phyloP scores from a whole-genome alignment of 1,140 invertebrate genomes.

The Diorhabda sublineata region DNA sequence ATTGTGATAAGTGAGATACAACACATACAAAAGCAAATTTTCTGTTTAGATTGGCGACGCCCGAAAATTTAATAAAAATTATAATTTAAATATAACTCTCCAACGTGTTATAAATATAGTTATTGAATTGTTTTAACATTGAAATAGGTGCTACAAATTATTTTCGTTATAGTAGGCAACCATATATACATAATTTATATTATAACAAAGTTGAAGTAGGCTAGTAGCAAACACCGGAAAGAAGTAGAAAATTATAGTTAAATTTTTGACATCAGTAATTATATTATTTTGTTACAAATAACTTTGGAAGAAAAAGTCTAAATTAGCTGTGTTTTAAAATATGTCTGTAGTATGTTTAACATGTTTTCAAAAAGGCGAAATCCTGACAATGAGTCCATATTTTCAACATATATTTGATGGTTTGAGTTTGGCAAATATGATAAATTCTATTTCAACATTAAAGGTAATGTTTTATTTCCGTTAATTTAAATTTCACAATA shows the following conservation, averaged over 20 bases:
- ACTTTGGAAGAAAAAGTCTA: background rate
- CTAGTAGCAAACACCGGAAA: background rate
- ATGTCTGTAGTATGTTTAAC: slow-evolving; percentile 9
- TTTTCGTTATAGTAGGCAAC: no score
- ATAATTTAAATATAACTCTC: no score
- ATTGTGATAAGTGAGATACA: no score
- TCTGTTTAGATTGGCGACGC: no score
- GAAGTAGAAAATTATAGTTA: background rate
- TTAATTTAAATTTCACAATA: no score
- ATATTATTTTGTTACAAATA: background rate
- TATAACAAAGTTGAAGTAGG: no score
- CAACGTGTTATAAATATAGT: no score
- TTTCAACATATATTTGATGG: slow-evolving; percentile 6
- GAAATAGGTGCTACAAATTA: no score
- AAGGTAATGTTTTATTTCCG: slow-evolving; percentile 4
- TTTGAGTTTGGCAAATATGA: slow-evolving; percentile 7
- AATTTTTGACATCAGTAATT: background rate
- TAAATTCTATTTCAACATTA: slow-evolving; percentile 4
- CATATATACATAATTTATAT: no score
- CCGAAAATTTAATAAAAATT: no score
- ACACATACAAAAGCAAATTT: no score
- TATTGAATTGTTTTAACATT: no score
- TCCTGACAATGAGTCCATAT: slow-evolving; percentile 3
- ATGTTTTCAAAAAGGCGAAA: slow-evolving; percentile 9
- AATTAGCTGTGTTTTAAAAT: background rate